These are phyloP conservation scores for Atrina japonica DNA, from an alignment of 2,888 invertebrate genomes.

Conservation along the genomic window DNA sequence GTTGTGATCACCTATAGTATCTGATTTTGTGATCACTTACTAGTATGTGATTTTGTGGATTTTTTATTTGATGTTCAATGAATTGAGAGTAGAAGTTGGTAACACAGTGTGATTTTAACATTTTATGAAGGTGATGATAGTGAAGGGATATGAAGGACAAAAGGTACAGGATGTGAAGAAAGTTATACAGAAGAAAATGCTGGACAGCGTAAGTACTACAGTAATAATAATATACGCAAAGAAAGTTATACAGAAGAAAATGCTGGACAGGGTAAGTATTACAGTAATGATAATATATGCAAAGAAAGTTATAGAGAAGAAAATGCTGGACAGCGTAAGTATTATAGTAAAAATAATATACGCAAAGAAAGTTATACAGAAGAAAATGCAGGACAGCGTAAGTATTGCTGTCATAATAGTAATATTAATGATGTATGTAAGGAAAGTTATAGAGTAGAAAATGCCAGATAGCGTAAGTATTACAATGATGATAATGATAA, in stretches of 20 bases:
- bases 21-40: no score
- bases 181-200: conserved; percentile 88
- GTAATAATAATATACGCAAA: no score
- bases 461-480: conserved; percentile 84
- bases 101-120: no score
- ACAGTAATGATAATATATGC: no score
- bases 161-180: conserved; percentile 98
- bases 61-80: neutral
- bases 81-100: neutral
- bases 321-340: conserved; percentile 84
- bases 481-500: no score
- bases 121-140: conserved; percentile 85
- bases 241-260: conserved; percentile 89
- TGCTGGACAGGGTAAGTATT: conserved; percentile 84
- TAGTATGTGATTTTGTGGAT: neutral
- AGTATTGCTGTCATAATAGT: no score
- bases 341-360: no score
- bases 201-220: conserved; percentile 82
- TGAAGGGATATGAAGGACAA: conserved; percentile 93
- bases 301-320: conserved; percentile 92
- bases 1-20: neutral
- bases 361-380: conserved; percentile 94
- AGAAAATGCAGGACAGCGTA: conserved; percentile 85
- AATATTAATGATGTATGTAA: no score
- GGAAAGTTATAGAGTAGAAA: conserved; percentile 91